Conservation (phyloP, 2,888 invertebrate genomes). For the Spatulosminthurus flaviceps region DNA sequence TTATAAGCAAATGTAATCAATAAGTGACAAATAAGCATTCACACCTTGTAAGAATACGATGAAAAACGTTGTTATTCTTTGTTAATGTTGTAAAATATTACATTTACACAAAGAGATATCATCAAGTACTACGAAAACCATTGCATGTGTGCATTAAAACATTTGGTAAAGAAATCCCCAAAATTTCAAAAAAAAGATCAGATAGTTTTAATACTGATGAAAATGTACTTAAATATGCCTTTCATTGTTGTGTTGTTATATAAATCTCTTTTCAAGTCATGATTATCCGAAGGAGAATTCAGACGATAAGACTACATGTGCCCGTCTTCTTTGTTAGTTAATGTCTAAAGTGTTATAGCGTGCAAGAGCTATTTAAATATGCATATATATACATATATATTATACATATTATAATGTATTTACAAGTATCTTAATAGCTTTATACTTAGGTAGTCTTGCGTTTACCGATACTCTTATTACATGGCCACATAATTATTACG, state of each 20-base stretch:
- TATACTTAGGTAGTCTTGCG: neutral
- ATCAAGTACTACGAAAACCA: neutral
- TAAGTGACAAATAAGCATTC: conserved; percentile 41
- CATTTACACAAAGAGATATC: neutral
- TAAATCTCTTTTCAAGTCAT: conserved; percentile 40
- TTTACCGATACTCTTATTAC: conserved; percentile 16
- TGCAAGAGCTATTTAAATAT: conserved; percentile 33
- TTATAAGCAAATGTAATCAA: conserved; percentile 25
- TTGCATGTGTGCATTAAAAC: neutral
- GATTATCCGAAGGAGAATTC: conserved; percentile 40
- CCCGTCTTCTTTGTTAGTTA: conserved; percentile 40
- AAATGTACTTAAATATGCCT: conserved; percentile 48
- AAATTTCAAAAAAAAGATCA: conserved; percentile 10
- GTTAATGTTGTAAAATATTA: neutral
- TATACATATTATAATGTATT: conserved; percentile 20
- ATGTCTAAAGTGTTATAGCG: conserved; percentile 33
- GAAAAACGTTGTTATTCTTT: neutral
- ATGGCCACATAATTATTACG: conserved; percentile 28
- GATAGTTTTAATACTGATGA: conserved; percentile 24
- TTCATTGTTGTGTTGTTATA: conserved; percentile 46
- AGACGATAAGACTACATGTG: conserved; percentile 38
- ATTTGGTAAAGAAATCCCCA: neutral
- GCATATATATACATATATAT: conserved; percentile 16
- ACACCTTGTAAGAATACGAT: conserved; percentile 25
- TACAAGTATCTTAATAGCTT: conserved; percentile 4